phyloP scores from a whole-genome alignment of 1,140 invertebrate species.

The Aphelenchoides fujianensis region DNA sequence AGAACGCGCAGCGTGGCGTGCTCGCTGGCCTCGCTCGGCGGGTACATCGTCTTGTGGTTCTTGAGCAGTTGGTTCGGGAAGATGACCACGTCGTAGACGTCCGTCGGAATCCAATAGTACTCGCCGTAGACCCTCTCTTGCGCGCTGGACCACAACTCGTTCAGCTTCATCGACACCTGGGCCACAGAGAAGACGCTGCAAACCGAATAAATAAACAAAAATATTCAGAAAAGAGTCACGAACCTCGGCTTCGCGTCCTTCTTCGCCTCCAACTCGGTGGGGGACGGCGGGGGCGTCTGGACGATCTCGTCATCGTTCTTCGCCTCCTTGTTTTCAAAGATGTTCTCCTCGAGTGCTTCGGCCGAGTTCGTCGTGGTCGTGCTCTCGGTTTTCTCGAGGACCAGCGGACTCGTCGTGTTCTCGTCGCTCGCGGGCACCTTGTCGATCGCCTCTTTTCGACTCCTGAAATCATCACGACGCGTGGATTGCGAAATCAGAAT shows the following conservation, averaged over 20 bases:
- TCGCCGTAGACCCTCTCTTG: constrained; percentile 28
- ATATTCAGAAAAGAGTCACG: constrained; percentile 4
- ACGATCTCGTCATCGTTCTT: background rate
- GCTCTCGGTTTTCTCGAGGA: too few species aligned
- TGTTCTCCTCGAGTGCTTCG: background rate
- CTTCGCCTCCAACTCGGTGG: background rate
- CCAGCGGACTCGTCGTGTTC: background rate
- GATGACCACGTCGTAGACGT: constrained; percentile 13
- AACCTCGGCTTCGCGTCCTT: constrained; percentile 13
- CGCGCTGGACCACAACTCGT: constrained; percentile 31
- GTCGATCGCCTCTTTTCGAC: too few species aligned
- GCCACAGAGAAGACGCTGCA: constrained; percentile 33
- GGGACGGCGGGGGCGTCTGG: constrained; percentile 18
- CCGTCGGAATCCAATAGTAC: constrained; percentile 34
- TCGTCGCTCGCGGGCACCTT: too few species aligned
- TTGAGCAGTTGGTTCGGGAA: constrained; percentile 22
- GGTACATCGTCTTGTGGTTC: constrained; percentile 19
- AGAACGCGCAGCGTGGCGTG: constrained; percentile 10
- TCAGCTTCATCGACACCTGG: constrained; percentile 28
- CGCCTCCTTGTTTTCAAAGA: background rate
- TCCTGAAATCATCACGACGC: too few species aligned
- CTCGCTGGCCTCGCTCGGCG: background rate
- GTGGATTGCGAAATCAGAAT: too few species aligned
- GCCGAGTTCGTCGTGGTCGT: constrained; percentile 1
- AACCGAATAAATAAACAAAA: constrained; percentile 16